A percentile compares a stretch with the other conserved stretches of the same genome.
Evolutionary conservation across 2,113 vertebrate genomes (phyloP).

Genomic region (Suncus etruscus): DNA sequence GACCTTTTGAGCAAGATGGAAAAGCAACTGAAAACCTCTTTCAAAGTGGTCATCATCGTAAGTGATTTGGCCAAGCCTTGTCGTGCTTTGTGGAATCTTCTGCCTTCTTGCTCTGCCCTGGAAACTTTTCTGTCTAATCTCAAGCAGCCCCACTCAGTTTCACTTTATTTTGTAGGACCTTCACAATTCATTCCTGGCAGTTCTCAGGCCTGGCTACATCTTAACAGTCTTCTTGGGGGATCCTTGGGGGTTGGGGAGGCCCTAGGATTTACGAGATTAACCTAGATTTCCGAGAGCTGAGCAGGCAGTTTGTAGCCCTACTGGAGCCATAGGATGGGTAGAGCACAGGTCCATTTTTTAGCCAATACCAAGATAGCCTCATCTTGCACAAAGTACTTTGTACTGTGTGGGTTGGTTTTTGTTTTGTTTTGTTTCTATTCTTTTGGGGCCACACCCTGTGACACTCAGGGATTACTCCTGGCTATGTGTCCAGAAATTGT

Average conservation of each 20-base stretch:
- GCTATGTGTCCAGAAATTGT: no score
- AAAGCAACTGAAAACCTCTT: conserved; percentile 90
- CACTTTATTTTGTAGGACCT: not conserved
- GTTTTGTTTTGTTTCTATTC: no score
- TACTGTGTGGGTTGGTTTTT: no score
- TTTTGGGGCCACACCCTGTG: no score
- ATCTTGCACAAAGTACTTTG: not conserved
- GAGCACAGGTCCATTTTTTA: no score
- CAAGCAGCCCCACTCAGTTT: not conserved
- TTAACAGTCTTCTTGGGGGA: not conserved
- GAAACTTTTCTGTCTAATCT: not conserved
- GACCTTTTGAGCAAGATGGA: conserved; percentile 96
- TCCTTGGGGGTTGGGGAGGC: not conserved
- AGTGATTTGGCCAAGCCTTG: conserved; percentile 76
- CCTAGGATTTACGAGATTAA: no score
- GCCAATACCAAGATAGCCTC: not conserved
- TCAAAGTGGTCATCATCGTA: conserved; percentile 96
- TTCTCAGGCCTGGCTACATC: not conserved
- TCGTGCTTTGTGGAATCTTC: not conserved
- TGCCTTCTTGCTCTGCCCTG: not conserved
- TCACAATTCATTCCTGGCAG: not conserved
- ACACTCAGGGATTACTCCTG: no score
- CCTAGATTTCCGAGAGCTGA: no score
- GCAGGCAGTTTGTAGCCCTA: no score
- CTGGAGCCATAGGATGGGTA: no score